phyloP scores from a whole-genome alignment of 2,888 invertebrate genomes.

The Gastrophysa polygoni region DNA sequence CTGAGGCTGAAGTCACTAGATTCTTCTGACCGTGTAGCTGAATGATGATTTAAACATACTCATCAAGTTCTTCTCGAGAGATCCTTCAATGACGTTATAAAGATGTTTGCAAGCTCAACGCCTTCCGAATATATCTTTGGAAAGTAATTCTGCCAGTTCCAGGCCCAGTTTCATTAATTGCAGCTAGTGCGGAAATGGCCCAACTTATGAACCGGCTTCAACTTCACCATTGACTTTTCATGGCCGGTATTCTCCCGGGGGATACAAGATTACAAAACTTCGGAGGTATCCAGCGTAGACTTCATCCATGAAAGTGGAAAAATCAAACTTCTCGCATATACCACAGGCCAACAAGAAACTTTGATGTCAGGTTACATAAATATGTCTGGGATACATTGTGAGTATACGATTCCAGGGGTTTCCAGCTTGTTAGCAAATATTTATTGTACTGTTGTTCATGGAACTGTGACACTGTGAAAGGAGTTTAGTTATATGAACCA shows the following conservation, averaged over 20 bases:
- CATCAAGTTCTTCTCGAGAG: no score
- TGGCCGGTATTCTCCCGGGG: constrained; percentile 37
- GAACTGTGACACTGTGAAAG: constrained; percentile 5
- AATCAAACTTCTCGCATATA: constrained; percentile 37
- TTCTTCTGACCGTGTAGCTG: no score
- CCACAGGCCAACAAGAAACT: constrained; percentile 24
- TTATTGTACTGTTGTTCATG: constrained; percentile 22
- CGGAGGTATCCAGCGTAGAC: neutral
- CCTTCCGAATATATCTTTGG: neutral
- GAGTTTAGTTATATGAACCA: neutral
- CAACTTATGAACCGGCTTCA: neutral
- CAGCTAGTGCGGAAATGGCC: neutral
- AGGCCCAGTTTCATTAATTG: neutral
- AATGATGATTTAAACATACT: no score
- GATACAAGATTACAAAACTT: constrained; percentile 46
- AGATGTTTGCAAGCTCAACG: no score
- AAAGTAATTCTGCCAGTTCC: neutral
- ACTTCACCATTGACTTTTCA: neutral
- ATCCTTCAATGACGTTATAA: no score
- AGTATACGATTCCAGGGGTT: constrained; percentile 21
- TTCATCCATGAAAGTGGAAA: constrained; percentile 21
- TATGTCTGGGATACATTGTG: constrained; percentile 27
- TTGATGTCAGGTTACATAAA: constrained; percentile 31
- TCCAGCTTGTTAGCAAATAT: constrained; percentile 27
- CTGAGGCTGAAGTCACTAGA: no score